These are phyloP conservation scores for Centruroides vittatus DNA, from an alignment of 1,140 invertebrate species.

Conservation along the genomic window DNA sequence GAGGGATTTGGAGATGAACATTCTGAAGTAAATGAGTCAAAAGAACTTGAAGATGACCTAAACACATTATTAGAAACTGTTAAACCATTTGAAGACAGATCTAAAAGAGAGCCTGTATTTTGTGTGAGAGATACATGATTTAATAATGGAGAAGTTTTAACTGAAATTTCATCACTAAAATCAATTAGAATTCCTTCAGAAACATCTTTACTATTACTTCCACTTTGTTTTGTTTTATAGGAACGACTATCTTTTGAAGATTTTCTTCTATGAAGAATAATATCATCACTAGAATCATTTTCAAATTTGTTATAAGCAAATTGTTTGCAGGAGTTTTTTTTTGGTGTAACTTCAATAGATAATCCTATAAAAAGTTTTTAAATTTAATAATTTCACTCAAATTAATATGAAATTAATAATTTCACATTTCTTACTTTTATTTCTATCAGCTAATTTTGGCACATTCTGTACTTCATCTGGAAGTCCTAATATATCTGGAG, in stretches of 20 bases:
- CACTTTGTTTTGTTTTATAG: conserved; percentile 2
- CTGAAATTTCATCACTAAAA: conserved; percentile 24
- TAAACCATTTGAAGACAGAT: conserved; percentile 1
- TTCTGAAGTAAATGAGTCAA: background rate
- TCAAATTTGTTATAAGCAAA: conserved; percentile 33
- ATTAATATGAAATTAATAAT: background rate
- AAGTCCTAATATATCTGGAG: conserved; percentile 52
- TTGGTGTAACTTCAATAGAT: background rate
- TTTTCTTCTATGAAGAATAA: background rate
- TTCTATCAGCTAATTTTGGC: conserved; percentile 23
- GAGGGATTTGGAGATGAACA: conserved; percentile 6
- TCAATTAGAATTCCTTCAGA: conserved; percentile 29
- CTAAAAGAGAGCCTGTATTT: conserved; percentile 7
- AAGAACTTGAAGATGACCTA: background rate
- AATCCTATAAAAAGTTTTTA: background rate
- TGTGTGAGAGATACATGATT: background rate
- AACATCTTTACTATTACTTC: conserved; percentile 2
- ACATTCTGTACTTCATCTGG: conserved; percentile 19
- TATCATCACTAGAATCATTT: conserved; percentile 22
- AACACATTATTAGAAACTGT: background rate
- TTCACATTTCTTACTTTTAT: conserved; percentile 22
- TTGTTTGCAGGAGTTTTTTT: conserved; percentile 23
- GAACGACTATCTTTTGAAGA: background rate
- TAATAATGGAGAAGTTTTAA: background rate
- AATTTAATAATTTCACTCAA: background rate